phyloP scores from a whole-genome alignment of 2,888 invertebrate genomes.

The Melinopterus prodromus region DNA sequence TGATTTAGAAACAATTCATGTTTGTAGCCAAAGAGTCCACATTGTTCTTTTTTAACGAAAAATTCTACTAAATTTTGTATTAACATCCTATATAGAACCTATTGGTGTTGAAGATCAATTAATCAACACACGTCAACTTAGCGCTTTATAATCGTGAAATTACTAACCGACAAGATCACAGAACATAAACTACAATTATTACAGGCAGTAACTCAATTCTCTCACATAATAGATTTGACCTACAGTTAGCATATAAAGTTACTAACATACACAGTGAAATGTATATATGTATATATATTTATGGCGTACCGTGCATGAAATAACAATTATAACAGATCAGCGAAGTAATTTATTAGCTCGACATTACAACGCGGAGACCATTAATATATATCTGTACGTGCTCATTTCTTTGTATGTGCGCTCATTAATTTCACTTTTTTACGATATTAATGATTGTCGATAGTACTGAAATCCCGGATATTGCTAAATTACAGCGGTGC shows the following conservation, averaged over 20 bases:
- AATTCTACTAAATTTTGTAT: too few species aligned
- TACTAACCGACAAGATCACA: not conserved
- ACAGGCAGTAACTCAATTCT: not conserved
- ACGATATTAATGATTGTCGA: not conserved
- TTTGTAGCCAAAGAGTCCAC: too few species aligned
- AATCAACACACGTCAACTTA: not conserved
- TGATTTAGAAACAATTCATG: too few species aligned
- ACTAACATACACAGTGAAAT: not conserved
- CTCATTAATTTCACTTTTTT: not conserved
- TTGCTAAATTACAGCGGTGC: not conserved
- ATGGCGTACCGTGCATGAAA: not conserved
- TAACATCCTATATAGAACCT: too few species aligned
- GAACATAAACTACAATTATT: not conserved
- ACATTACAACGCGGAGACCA: constrained; percentile 4
- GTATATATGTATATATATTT: not conserved
- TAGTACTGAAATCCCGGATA: not conserved
- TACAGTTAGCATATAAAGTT: not conserved
- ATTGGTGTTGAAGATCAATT: not conserved
- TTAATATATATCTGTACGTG: not conserved
- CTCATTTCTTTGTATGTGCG: not conserved
- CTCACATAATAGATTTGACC: constrained; percentile 4
- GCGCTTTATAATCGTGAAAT: not conserved
- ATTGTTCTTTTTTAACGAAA: too few species aligned
- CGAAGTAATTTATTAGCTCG: not conserved
- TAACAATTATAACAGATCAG: constrained; percentile 4